Base-by-base conservation (phyloP, 2,113 vertebrate genomes). In the Platichthys stellatus region DNA sequence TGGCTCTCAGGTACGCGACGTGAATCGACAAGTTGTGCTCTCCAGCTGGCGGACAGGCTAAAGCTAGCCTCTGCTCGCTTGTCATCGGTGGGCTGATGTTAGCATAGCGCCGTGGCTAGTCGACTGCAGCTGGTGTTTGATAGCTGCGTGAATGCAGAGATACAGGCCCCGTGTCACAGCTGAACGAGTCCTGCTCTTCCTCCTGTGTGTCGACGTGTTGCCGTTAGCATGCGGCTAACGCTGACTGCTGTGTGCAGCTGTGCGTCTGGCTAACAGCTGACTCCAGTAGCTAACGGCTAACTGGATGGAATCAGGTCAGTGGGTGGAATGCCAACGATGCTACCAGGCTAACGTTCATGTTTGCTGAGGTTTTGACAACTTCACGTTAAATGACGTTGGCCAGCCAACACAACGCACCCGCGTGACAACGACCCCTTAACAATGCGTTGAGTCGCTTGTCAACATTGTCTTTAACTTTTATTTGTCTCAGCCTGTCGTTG, bases 1-100 rank as follows among this genome's bases (percentile, higher is more conserved):
- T 67, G 80, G 69, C 75, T 87, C 76, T 78, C 89, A 92, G 93
- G 92, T 93, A 69, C 73, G 66, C 61, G 47, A 59, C 72, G 54
- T 35, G 63, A 70, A 66, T 67, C 74, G 74, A 75, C 67, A 40
- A 57, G 65, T 81, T 76, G 74, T 68, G 65, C 43, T 77, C 83
- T 68, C 69, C 80, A 81, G 86, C 76, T 86, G 74, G 47, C 66
- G 70, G 47, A 45, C 64, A 35, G 70, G 77, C 85, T 87, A 69
- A 82, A 47, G 83, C 78, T 80, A 63, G 69, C 69, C 51, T 69
- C 69, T 43, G 69, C 72, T 77, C 76, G 31, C 56, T 61, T 70
- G 80, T 69, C 71, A 77, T 73, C 69, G 45, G 53, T 18, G 47
- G 47, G 18, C 15, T 15, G 47, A 8, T 18, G 47, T 51, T 51